Base-by-base conservation (phyloP, 2,888 invertebrate genomes). In the Plagodis dolabraria region DNA sequence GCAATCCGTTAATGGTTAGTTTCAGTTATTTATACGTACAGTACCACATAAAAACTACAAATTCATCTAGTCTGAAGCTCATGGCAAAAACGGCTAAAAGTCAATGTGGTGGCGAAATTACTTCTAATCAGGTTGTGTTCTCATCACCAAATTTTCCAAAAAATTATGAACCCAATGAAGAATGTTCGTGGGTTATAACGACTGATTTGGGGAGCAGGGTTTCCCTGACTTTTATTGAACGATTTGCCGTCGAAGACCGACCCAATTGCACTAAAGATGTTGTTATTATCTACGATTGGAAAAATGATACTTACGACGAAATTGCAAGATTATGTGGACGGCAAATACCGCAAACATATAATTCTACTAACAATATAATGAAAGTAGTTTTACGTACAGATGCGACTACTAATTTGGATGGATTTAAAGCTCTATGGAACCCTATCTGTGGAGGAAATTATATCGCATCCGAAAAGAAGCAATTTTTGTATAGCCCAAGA, bases 111-210 rank as follows among this genome's bases (percentile, higher is more conserved):
- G 96, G 96, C 9, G 81, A 92, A 9, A 81, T 95, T n/a, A 92
- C 93, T 60, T 81, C 82, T 33, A 81, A 74, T 47, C 77, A 79
- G 12, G 89, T 85, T 47, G 71, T 78, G 33, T 89, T 96, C 63
- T 70, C 83, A 40, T 94, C 95, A 0, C 95, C 95, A 36, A 94
- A 94, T 69, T 96, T 94, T 83, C 95, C 95, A 0, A 86, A 87
- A 67, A 79, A 77, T 47, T 98, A 98, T 82, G 93, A 93, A n/a
- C 93, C 95, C 62, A 96, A 97, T 79, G 89, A 94, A 48, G 97
- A 98, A 85, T 97, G 98, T 74, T 85, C 93, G 6, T 98, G 98
- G 98, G 95, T 95, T 70, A 94, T 98, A 54, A 82, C 86, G 40
- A 92, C 94, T 0, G 87, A 93, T 0, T 69, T 89, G 38, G 97